phyloP scores from a whole-genome alignment of 1,140 invertebrate species.

The Drosophila simulans region DNA sequence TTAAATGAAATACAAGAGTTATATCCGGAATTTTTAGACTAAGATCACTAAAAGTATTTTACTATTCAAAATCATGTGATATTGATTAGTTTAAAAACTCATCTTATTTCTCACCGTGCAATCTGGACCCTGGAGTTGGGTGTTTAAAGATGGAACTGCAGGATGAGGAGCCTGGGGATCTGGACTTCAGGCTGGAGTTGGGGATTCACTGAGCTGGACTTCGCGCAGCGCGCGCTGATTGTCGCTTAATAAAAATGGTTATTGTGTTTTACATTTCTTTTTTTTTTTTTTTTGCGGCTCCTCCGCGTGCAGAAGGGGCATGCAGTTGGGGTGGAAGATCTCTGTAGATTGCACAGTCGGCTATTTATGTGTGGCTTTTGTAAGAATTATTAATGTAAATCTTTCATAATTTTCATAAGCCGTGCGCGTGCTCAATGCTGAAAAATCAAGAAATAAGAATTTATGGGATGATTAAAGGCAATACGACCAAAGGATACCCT shows the following conservation, averaged over 20 bases:
- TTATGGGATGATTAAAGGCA: neutral
- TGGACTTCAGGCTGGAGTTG: conserved; percentile 24
- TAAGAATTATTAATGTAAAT: conserved; percentile 83
- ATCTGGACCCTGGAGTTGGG: conserved; percentile 35
- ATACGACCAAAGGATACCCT: conserved; percentile 10
- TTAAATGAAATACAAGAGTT: too few relatives aligned
- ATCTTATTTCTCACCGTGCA: conserved; percentile 1
- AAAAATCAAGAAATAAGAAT: conserved; percentile 8
- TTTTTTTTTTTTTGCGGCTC: conserved; percentile 17
- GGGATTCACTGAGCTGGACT: conserved; percentile 45
- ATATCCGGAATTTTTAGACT: too few relatives aligned
- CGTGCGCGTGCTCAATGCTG: conserved; percentile 71
- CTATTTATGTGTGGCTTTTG: conserved; percentile 82
- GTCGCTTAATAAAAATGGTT: conserved; percentile 83
- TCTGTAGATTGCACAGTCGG: conserved; percentile 56
- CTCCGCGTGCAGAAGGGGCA: neutral
- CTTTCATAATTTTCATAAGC: conserved; percentile 82
- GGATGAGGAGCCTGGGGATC: conserved; percentile 20
- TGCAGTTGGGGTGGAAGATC: conserved; percentile 9
- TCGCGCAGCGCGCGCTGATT: conserved; percentile 77
- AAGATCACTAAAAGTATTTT: neutral
- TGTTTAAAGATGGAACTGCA: conserved; percentile 9
- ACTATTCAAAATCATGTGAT: too few relatives aligned
- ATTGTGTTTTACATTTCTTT: conserved; percentile 63
- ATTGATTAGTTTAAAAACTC: neutral